Evolutionary conservation across 1,140 invertebrate species (phyloP).

Genomic region (Drosophila pruinosa): DNA sequence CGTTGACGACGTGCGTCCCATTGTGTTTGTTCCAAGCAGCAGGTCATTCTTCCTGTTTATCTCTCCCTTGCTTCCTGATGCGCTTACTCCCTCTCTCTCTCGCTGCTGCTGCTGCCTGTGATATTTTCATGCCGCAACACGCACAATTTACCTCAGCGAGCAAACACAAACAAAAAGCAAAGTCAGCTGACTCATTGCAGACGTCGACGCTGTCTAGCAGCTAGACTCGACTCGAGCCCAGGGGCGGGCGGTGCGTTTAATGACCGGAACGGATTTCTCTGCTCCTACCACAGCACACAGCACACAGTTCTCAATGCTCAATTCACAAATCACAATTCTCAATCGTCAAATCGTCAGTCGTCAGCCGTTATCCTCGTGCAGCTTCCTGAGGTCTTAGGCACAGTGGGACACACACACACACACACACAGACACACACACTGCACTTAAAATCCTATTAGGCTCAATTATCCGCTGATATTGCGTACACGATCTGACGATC

Average conservation of each 20-base stretch:
- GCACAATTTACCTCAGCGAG: constrained; percentile 68
- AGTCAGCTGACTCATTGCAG: constrained; percentile 77
- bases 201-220: constrained; percentile 14
- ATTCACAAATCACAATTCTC: neutral
- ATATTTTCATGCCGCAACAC: constrained; percentile 73
- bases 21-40: constrained; percentile 64
- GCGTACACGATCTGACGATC: constrained; percentile 71
- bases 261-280: constrained; percentile 78
- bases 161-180: constrained; percentile 63
- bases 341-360: constrained; percentile 20
- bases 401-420: constrained; percentile 72
- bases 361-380: constrained; percentile 65
- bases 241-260: constrained; percentile 69
- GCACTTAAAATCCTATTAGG: constrained; percentile 82
- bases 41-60: constrained; percentile 81
- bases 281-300: neutral
- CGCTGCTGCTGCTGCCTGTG: constrained; percentile 6
- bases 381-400: constrained; percentile 53
- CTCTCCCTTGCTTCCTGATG: constrained; percentile 30
- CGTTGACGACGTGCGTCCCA: constrained; percentile 20
- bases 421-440: constrained; percentile 42
- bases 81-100: constrained; percentile 5
- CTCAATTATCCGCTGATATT: constrained; percentile 82
- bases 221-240: constrained; percentile 14
- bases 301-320: neutral